A percentile compares a stretch with the other conserved stretches of the same genome.
phyloP scores from a whole-genome alignment of 1,140 invertebrate species.

The Vollenhovia emeryi region DNA sequence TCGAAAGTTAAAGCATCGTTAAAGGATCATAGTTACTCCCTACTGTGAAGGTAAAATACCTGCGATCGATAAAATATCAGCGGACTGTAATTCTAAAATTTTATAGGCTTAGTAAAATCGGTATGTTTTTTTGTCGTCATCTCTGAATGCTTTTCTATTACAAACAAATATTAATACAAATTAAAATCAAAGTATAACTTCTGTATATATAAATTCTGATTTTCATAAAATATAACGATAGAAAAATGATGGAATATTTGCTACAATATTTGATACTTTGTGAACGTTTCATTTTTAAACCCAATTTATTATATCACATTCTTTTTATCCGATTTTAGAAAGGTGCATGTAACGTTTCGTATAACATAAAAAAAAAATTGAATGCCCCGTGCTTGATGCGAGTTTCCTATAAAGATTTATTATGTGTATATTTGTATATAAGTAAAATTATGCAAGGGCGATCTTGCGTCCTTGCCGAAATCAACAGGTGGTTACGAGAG shows the following conservation, averaged over 20 bases:
- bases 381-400: neutral
- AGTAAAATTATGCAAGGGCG: neutral
- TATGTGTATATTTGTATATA: no score
- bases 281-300: neutral
- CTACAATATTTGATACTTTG: neutral
- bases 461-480: neutral
- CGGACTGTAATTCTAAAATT: neutral
- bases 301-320: neutral
- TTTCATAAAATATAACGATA: neutral
- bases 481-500: constrained; percentile 23
- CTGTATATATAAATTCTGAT: no score
- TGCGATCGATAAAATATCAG: neutral
- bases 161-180: neutral
- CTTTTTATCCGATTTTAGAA: neutral
- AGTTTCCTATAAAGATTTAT: neutral
- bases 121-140: neutral
- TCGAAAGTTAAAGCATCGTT: constrained; percentile 30
- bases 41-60: no score
- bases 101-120: neutral
- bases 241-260: neutral
- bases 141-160: neutral
- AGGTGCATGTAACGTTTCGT: no score
- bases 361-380: neutral
- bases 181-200: neutral
- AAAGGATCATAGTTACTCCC: neutral